A percentile compares a stretch with the other conserved stretches of the same genome.
Evolutionary conservation across 2,113 vertebrate species (phyloP).

Genomic region (Pterocles orientalis): DNA sequence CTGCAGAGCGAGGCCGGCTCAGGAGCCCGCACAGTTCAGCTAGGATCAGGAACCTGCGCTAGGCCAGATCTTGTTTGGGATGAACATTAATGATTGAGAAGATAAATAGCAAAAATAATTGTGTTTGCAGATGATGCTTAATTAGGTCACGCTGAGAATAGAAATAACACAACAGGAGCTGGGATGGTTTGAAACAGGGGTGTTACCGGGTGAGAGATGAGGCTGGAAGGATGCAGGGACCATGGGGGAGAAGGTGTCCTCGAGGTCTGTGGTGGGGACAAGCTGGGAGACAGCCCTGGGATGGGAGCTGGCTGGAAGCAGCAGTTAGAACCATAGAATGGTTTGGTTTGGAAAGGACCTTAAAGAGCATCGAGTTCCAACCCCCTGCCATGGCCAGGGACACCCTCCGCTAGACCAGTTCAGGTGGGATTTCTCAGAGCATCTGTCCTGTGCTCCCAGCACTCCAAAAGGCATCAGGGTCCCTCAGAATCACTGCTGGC

Average conservation of each 20-base stretch:
- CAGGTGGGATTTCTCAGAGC: background rate
- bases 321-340: background rate
- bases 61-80: background rate
- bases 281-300: background rate
- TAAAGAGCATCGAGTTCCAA: too few relatives aligned
- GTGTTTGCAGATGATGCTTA: conserved; percentile 23
- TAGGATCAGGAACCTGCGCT: background rate
- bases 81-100: background rate
- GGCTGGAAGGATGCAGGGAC: background rate
- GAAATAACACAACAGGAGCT: background rate
- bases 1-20: background rate
- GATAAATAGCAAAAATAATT: conserved; percentile 29
- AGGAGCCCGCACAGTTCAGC: fast-evolving
- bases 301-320: background rate
- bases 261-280: background rate
- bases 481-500: background rate
- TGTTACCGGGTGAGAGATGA: background rate
- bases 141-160: background rate
- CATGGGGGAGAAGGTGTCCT: background rate
- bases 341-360: too few relatives aligned
- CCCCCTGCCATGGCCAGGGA: too few relatives aligned
- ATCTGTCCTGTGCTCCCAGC: background rate
- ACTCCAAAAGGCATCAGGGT: fast-evolving
- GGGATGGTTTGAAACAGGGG: background rate
- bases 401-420: too few relatives aligned